Conservation (phyloP, 1,140 invertebrate genomes). For the Caerostris darwini region DNA sequence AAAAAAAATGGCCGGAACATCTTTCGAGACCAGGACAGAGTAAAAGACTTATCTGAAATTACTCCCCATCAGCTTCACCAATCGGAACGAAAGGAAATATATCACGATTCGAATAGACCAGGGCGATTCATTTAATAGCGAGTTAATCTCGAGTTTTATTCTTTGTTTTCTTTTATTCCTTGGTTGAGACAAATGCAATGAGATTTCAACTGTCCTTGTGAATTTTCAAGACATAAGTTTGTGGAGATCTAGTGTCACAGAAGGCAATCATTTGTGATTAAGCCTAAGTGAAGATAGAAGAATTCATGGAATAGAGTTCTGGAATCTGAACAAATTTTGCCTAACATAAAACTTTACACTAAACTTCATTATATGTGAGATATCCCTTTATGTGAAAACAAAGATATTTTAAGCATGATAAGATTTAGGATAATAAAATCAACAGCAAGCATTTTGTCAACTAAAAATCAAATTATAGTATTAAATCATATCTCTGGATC, state of each 20-base stretch:
- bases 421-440: too few relatives aligned
- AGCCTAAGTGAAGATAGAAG: background rate
- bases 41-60: slow-evolving; percentile 5
- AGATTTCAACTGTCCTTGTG: background rate
- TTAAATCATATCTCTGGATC: too few relatives aligned
- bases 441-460: too few relatives aligned
- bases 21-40: background rate
- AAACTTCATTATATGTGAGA: too few relatives aligned
- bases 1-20: background rate
- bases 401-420: too few relatives aligned
- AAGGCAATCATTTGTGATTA: slow-evolving; percentile 7
- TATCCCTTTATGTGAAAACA: too few relatives aligned
- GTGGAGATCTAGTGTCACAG: background rate
- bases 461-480: too few relatives aligned
- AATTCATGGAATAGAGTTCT: too few relatives aligned
- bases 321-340: too few relatives aligned
- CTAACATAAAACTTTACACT: too few relatives aligned
- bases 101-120: background rate
- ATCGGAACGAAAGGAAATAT: slow-evolving; percentile 1
- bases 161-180: background rate
- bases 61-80: background rate
- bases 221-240: slow-evolving; percentile 13
- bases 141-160: background rate
- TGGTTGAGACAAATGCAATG: background rate
- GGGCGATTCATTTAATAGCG: background rate